Evolutionary conservation across 2,113 vertebrate genomes (phyloP), one percentile per base, ranked within the genome.

Genomic region (Suncus etruscus): DNA sequence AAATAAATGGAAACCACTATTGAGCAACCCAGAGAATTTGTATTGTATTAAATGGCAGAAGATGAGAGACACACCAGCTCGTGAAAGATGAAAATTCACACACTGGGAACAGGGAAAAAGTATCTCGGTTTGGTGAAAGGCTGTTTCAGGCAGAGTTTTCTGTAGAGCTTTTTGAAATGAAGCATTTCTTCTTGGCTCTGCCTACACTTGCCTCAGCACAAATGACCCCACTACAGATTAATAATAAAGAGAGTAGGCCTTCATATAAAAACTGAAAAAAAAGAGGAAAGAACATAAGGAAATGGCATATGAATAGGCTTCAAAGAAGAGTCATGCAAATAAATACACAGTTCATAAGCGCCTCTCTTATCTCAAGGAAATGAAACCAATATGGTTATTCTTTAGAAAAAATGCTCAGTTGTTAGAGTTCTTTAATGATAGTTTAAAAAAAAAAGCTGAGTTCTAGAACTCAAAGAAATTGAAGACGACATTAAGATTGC

Each of bases 141-240:
- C 27, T 32, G 6, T 87, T 70, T 48, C 10, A 69, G 45, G 48
- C 61, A 39, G 0, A 65, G 48, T 58, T 54, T 20, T 22, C 39
- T 54, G 0, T 11, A 45, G 47, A 83, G 65, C 15, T 45, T 95
- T 79, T 74, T 39, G 73, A 94, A 69, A 86, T 18, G 47, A 1
- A 4, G 8, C 0, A 7, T 75, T 85, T 88, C 24, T 31, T 85
- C 50, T 90, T 84, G 27, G 25, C 24, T 54, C 4, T 90, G 25
- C 10, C 39, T 16, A 48, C 11, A 45, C 9, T 69, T 80, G 72
- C 27, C 61, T 93, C 14, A 66, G 50, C 16, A 86, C 45, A 86
- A 88, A 89, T 94, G 22, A 10, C 25, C 20, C 47, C 11, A 22
- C 48, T 89, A 79, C 77, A 92, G n/a, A 72, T 68, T 8, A 90